Conservation (phyloP, 2,888 invertebrate genomes). For the Cynaeus angustus region DNA sequence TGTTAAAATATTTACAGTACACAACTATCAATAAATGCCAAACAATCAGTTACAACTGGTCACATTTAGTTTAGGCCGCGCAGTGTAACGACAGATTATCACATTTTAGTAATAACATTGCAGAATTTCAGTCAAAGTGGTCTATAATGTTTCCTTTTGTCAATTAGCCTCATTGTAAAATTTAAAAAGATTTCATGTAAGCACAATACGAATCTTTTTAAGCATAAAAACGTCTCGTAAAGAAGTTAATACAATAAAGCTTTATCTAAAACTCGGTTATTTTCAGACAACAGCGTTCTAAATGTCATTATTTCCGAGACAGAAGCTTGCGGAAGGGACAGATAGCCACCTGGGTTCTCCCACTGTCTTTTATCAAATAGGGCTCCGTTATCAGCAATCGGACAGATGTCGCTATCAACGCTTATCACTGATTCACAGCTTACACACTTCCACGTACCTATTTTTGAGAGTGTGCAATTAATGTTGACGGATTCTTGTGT, state of each 20-base stretch:
- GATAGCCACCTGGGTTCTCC: constrained; percentile 53
- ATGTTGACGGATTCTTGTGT: constrained; percentile 47
- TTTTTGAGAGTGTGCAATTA: constrained; percentile 50
- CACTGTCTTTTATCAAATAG: constrained; percentile 50
- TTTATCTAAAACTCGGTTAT: constrained; percentile 49
- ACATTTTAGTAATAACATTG: no score
- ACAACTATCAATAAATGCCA: no score
- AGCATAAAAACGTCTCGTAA: constrained; percentile 49
- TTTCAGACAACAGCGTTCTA: constrained; percentile 49
- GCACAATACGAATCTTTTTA: constrained; percentile 41
- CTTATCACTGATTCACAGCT: constrained; percentile 47
- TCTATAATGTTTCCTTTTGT: constrained; percentile 8
- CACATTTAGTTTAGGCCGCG: no score
- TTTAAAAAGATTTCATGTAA: constrained; percentile 28
- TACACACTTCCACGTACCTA: constrained; percentile 30
- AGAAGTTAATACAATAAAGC: constrained; percentile 51
- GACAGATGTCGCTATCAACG: constrained; percentile 54
- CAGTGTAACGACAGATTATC: no score
- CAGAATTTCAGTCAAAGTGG: no score
- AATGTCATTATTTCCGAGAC: constrained; percentile 48
- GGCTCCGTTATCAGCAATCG: constrained; percentile 52
- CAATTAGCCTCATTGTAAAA: constrained; percentile 35
- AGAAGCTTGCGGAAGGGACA: constrained; percentile 47
- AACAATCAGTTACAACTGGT: no score
- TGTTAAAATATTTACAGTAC: constrained; percentile 5